phyloP scores from a whole-genome alignment of 2,888 invertebrate species.

The Drosophila borborema region DNA sequence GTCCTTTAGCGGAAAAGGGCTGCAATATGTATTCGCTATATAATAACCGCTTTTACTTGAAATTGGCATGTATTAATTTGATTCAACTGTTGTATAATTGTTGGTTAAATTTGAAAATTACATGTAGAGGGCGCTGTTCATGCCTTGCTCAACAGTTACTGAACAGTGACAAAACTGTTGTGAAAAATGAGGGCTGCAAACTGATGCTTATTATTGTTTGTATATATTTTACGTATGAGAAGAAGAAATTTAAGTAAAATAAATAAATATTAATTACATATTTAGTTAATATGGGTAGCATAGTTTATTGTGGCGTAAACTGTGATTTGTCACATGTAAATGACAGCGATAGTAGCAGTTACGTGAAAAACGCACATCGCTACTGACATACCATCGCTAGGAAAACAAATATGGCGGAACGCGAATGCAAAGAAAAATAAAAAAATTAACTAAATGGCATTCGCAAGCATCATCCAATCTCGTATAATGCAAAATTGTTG shows the following conservation, averaged over 20 bases:
- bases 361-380: conserved; percentile 16
- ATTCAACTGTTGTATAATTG: conserved; percentile 7
- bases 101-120: background rate
- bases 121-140: conserved; percentile 35
- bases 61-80: background rate
- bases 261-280: background rate
- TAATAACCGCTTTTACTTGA: background rate
- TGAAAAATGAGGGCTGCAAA: background rate
- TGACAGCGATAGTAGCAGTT: conserved; percentile 30
- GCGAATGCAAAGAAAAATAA: conserved; percentile 61
- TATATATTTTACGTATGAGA: background rate
- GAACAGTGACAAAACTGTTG: background rate
- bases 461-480: conserved; percentile 29
- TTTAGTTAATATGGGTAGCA: no score
- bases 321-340: background rate
- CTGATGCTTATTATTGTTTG: background rate
- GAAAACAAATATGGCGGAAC: conserved; percentile 76
- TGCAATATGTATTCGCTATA: background rate
- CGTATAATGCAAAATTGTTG: conserved; percentile 12
- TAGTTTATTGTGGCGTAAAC: background rate
- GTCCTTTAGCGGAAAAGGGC: background rate
- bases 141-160: background rate
- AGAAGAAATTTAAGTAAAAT: background rate
- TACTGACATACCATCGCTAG: conserved; percentile 45
- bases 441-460: conserved; percentile 54